Evolutionary conservation across 2,888 invertebrate genomes (phyloP).

Genomic region (Hyposoter dolosus): DNA sequence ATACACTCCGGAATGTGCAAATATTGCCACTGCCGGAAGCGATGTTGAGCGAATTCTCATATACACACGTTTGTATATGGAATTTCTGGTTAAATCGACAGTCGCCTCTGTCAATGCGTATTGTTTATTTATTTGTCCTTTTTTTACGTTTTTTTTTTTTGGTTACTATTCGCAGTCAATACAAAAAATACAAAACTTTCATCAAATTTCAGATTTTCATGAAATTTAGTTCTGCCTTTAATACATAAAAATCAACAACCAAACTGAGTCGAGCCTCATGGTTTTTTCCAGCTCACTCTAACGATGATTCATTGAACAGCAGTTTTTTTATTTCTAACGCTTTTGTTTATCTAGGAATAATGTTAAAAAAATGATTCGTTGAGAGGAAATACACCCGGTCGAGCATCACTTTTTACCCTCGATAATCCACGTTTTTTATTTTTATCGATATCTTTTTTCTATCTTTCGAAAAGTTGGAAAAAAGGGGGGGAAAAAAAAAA

Average conservation of each 20-base stretch:
- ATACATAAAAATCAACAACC: neutral
- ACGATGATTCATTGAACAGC: neutral
- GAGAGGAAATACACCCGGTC: neutral
- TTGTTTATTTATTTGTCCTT: neutral
- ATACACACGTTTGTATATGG: neutral
- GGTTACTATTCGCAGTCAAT: neutral
- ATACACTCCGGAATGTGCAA: slow-evolving; percentile 45
- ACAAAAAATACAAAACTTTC: slow-evolving; percentile 20
- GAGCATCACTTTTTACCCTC: neutral
- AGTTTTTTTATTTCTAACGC: neutral
- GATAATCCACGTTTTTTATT: neutral
- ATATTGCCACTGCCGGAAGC: slow-evolving; percentile 47
- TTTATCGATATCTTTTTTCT: neutral
- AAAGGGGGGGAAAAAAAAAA: neutral
- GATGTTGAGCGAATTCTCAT: neutral
- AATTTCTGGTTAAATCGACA: slow-evolving; percentile 15
- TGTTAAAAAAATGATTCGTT: neutral
- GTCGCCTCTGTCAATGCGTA: neutral
- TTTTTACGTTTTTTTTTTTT: neutral
- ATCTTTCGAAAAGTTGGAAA: neutral
- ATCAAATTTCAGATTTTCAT: neutral
- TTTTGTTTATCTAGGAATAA: neutral
- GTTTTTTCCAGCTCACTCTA: neutral
- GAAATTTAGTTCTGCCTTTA: neutral
- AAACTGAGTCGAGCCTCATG: neutral